Evolutionary conservation across 2,797 vertebrate species (phyloP).

Genomic region (Cynopterus sphinx): DNA sequence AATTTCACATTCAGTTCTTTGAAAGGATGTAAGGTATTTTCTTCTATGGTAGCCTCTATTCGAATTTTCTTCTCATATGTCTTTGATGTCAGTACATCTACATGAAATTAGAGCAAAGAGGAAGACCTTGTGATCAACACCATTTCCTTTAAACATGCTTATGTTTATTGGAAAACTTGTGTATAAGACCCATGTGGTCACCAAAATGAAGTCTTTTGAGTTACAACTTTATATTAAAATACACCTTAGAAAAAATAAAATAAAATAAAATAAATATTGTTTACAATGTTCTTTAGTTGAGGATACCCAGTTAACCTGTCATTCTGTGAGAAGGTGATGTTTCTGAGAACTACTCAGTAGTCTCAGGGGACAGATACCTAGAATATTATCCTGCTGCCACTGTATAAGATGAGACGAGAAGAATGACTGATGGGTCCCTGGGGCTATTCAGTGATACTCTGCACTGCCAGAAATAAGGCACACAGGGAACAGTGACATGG

Average conservation of each 20-base stretch:
- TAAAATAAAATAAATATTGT: neutral
- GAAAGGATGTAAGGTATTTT: neutral
- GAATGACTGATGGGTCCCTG: conserved; percentile 24
- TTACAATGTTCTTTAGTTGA: neutral
- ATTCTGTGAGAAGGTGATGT: neutral
- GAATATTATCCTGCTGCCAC: conserved; percentile 13
- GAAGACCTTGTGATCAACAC: neutral
- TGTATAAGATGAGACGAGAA: neutral
- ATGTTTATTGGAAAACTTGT: neutral
- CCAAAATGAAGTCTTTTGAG: neutral
- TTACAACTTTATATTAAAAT: neutral
- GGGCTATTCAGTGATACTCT: conserved; percentile 8
- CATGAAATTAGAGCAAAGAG: neutral
- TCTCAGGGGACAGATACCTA: neutral
- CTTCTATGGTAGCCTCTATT: neutral
- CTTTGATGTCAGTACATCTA: neutral
- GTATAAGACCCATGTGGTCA: neutral
- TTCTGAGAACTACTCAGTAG: conserved; percentile 10
- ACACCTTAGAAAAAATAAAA: neutral
- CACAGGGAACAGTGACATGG: neutral
- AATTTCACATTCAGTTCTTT: neutral
- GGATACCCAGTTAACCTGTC: neutral
- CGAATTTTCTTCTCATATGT: neutral
- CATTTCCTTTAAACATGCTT: neutral
- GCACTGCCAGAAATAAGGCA: conserved; percentile 9